Evolutionary conservation across 2,797 vertebrate genomes (phyloP).

Genomic region (Urosaurus nigricauda): DNA sequence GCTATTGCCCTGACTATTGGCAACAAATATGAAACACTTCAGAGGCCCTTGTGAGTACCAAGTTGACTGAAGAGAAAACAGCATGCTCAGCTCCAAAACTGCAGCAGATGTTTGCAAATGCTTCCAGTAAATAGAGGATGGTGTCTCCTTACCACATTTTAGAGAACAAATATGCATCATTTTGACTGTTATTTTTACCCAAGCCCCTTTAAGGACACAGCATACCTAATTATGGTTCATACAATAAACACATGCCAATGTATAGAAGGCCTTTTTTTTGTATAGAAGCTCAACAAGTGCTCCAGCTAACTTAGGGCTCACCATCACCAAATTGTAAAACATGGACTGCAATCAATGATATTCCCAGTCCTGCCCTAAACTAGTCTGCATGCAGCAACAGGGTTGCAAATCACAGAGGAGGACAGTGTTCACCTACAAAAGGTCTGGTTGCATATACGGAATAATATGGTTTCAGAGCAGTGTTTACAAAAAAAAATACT

Average conservation of each 20-base stretch:
- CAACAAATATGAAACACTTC: slow-evolving; percentile 34
- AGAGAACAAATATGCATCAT: slow-evolving; percentile 6
- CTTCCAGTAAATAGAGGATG: slow-evolving; percentile 31
- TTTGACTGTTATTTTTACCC: not conserved
- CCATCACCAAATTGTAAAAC: not conserved
- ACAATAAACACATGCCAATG: not conserved
- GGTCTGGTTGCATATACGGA: too few relatives aligned
- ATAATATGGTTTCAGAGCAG: too few relatives aligned
- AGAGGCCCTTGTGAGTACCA: slow-evolving; percentile 21
- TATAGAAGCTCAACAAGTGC: not conserved
- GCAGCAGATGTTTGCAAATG: slow-evolving; percentile 36
- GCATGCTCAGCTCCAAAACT: slow-evolving; percentile 12
- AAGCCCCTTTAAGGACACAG: not conserved
- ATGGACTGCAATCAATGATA: too few relatives aligned
- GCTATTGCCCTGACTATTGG: slow-evolving; percentile 35
- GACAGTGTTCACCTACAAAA: too few relatives aligned
- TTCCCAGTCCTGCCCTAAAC: too few relatives aligned
- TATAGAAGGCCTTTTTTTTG: not conserved
- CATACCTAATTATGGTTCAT: slow-evolving; percentile 12
- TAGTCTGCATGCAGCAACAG: too few relatives aligned
- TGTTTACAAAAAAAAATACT: too few relatives aligned
- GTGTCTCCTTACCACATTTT: slow-evolving; percentile 9
- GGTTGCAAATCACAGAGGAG: too few relatives aligned
- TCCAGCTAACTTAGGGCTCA: not conserved
- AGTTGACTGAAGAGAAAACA: slow-evolving; percentile 49